Evolutionary conservation across 2,113 vertebrate species (phyloP).

Genomic region (human (Homo sapiens)): GRCh38 chr17:66461001-66461500

Average conservation of each 20-base stretch:
- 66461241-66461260: background rate
- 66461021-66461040: no score
- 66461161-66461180: no score
- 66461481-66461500: background rate
- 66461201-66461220: no score
- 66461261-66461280: background rate
- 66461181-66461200: no score
- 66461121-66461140: no score
- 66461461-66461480: background rate
- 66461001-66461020: no score
- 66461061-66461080: no score
- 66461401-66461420: background rate
- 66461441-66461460: rapidly evolving
- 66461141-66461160: no score
- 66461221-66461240: no score
- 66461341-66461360: background rate
- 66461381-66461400: background rate
- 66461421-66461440: background rate
- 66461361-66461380: background rate
- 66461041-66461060: no score
- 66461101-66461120: no score
- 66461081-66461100: no score
- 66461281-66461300: background rate
- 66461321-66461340: background rate
- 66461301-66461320: background rate